phyloP scores from a whole-genome alignment of 2,113 vertebrate species.

The Colius striatus region DNA sequence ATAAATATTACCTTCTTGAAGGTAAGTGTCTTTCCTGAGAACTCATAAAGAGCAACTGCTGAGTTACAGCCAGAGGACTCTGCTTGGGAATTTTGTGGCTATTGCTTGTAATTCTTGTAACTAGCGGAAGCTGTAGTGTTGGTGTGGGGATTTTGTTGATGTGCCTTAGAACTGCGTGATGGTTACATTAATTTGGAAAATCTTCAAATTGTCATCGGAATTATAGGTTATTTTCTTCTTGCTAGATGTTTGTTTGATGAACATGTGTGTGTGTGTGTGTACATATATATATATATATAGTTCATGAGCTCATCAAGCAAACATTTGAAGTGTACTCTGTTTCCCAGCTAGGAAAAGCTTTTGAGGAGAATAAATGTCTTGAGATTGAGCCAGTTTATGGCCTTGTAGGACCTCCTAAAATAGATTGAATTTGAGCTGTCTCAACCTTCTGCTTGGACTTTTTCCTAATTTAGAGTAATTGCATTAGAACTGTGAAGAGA shows the following conservation, averaged over 20 bases:
- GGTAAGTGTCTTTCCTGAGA: background rate
- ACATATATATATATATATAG: no score
- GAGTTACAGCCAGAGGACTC: accelerated
- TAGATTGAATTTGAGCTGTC: background rate
- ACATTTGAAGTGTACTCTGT: background rate
- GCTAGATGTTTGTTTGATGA: background rate
- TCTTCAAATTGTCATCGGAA: background rate
- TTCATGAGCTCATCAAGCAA: background rate
- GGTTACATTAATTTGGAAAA: background rate
- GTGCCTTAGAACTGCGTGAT: background rate
- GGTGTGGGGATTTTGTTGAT: background rate
- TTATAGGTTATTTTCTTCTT: background rate
- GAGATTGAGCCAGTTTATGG: background rate
- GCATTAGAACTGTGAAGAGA: background rate
- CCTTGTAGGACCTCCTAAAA: background rate
- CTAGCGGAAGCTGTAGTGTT: background rate
- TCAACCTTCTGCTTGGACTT: background rate
- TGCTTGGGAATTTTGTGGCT: accelerated
- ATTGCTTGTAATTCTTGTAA: background rate
- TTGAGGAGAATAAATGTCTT: background rate
- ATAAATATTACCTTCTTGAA: background rate
- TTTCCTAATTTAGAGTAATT: background rate
- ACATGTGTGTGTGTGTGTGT: no score
- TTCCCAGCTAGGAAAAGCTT: background rate
- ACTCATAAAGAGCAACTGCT: background rate